These are phyloP conservation scores for Epinephelus lanceolatus DNA, from an alignment of 2,113 vertebrate species.

Conservation along the genomic window DNA sequence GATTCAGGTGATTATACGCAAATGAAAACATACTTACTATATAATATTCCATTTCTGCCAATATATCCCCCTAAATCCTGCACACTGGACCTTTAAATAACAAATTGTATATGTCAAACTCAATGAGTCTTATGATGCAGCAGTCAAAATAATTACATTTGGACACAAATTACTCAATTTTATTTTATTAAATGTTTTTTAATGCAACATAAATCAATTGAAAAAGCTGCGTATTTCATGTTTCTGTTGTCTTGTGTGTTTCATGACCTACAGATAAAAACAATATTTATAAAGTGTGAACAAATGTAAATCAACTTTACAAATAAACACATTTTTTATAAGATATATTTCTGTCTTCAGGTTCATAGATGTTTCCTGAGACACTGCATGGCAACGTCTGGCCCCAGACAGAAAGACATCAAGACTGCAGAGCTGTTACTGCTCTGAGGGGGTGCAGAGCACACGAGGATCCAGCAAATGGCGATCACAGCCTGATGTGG, in stretches of 20 bases:
- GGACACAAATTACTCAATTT: too few species aligned
- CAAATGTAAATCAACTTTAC: background rate
- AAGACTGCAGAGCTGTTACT: too few species aligned
- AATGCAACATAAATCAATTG: background rate
- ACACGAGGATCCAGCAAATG: background rate
- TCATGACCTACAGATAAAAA: too few species aligned
- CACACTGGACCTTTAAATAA: too few species aligned
- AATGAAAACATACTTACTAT: too few species aligned
- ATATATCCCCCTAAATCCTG: too few species aligned
- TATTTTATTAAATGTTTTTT: background rate
- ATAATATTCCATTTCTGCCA: too few species aligned
- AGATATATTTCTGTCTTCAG: background rate
- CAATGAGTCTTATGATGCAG: background rate
- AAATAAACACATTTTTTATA: background rate
- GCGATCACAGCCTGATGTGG: background rate
- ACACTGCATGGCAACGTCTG: background rate
- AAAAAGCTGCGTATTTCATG: background rate
- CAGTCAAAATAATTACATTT: background rate
- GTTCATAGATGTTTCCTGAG: background rate
- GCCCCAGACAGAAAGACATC: too few species aligned
- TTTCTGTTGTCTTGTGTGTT: too few species aligned
- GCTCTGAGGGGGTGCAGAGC: background rate
- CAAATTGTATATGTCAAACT: background rate
- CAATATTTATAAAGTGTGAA: background rate
- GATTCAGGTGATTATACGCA: too few species aligned